Conservation (phyloP, 2,797 vertebrate species). For the Anguilla pacifica region DNA sequence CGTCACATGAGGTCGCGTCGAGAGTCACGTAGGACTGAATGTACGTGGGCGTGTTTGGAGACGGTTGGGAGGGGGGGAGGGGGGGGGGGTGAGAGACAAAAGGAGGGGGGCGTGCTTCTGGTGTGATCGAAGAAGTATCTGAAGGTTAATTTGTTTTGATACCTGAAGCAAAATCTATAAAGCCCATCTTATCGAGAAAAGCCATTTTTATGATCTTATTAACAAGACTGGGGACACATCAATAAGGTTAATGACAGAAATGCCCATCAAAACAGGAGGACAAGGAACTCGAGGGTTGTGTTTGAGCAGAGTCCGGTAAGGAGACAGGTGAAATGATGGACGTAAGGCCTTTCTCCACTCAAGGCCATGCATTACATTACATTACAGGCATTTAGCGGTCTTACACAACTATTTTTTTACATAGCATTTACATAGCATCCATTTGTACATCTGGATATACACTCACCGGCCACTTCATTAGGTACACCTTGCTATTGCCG, state of each 20-base stretch:
- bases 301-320: not conserved
- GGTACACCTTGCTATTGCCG: too few relatives aligned
- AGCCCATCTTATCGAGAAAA: constrained; percentile 54
- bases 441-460: too few relatives aligned
- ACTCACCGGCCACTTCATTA: too few relatives aligned
- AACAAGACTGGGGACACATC: constrained; percentile 36
- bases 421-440: too few relatives aligned
- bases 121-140: constrained; percentile 58
- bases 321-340: not conserved
- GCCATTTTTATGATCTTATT: constrained; percentile 52
- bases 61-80: constrained; percentile 8
- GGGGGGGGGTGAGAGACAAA: constrained; percentile 33
- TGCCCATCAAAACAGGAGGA: constrained; percentile 35
- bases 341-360: not conserved
- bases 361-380: not conserved
- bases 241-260: constrained; percentile 51
- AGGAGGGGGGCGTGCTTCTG: constrained; percentile 33
- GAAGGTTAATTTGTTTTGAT: constrained; percentile 70
- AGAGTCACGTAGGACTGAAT: constrained; percentile 10
- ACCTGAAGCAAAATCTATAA: constrained; percentile 57
- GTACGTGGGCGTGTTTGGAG: not conserved
- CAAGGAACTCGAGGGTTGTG: constrained; percentile 7
- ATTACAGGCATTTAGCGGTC: too few relatives aligned
- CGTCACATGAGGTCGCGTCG: constrained; percentile 59
- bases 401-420: too few relatives aligned